Base-by-base conservation (phyloP, 1,140 invertebrate genomes). In the Cydia amplana region DNA sequence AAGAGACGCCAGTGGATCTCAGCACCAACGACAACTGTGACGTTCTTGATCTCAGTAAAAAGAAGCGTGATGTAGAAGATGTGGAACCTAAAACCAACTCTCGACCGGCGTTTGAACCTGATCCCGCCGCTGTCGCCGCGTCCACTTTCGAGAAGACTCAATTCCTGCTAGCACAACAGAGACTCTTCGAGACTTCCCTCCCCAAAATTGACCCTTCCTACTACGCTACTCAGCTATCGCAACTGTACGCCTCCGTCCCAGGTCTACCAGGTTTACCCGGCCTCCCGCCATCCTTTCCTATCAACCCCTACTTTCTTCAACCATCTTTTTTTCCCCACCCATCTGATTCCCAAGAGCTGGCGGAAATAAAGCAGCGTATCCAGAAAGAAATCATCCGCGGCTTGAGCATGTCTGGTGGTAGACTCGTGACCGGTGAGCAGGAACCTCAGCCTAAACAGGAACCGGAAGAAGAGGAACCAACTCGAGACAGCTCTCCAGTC, bases 41-140 rank as follows among this genome's bases (percentile, higher is more conserved):
- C 89, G 97, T 97, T 2, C 89, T 98, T n/a, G 97, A 98, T 91
- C 94, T 98, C 77, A 97, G 97, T 84, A 96, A 97, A 80, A 98
- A 97, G 87, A 95, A 94, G 76, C 84, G 87, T n/a, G 90, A 92
- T 16, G 84, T 83, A 25, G 93, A 93, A 3, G 92, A 93, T 12
- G 90, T 20, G 18, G 55, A 92, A 10, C 90, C 90, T 4, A 89
- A 89, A 74, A 77, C 79, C 2, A 78, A 77, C 67, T 82, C 89
- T 7, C 85, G 89, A 49, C 85, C 90, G 16, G 85, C 92, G 0
- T 95, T 92, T 74, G 91, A 93, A 75, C 85, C 82, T 60, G 84
- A 89, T 72, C 73, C 83, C 32, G 76, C 85, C 40, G 78, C 86
- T 14, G 78, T 82, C 23, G 87, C 86, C 43, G 86, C 88, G 0